These are phyloP conservation scores for Lagopus leucura DNA, from an alignment of 2,113 vertebrate genomes.

Conservation along the genomic window DNA sequence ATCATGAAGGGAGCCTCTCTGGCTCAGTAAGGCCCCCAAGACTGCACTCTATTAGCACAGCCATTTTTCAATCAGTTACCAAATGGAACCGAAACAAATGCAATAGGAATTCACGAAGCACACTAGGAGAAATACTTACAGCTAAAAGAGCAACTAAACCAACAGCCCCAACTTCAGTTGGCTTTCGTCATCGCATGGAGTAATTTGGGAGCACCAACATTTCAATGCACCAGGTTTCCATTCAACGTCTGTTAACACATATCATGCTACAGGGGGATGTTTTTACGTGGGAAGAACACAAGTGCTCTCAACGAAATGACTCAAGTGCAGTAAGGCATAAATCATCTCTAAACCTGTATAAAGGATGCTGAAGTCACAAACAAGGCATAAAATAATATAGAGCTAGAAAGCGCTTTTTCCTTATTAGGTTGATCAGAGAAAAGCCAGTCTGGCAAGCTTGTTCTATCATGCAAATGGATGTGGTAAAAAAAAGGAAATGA, in stretches of 20 bases:
- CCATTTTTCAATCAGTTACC: not conserved
- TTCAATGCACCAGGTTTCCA: constrained; percentile 46
- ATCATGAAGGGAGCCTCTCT: not conserved
- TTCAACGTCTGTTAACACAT: constrained; percentile 71
- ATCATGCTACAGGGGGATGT: constrained; percentile 47
- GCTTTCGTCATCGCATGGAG: not conserved
- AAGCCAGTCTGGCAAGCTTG: constrained; percentile 77
- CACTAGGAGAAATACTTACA: not conserved
- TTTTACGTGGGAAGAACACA: constrained; percentile 68
- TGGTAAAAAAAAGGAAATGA: constrained; percentile 70
- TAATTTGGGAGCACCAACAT: not conserved
- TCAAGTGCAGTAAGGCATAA: constrained; percentile 73
- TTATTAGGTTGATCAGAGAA: constrained; percentile 71
- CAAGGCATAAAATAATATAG: constrained; percentile 74
- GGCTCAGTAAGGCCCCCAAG: not conserved
- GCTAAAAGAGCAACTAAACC: not conserved
- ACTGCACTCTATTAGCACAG: not conserved
- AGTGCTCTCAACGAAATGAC: constrained; percentile 72
- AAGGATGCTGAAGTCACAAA: constrained; percentile 70
- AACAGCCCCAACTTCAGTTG: not conserved
- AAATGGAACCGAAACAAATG: not conserved
- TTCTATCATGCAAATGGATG: constrained; percentile 69
- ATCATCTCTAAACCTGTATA: constrained; percentile 75
- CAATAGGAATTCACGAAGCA: not conserved
- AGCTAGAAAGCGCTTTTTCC: constrained; percentile 64